These are phyloP conservation scores for Leucoraja ocellata DNA, from an alignment of 2,797 vertebrate genomes.

Conservation along the genomic window DNA sequence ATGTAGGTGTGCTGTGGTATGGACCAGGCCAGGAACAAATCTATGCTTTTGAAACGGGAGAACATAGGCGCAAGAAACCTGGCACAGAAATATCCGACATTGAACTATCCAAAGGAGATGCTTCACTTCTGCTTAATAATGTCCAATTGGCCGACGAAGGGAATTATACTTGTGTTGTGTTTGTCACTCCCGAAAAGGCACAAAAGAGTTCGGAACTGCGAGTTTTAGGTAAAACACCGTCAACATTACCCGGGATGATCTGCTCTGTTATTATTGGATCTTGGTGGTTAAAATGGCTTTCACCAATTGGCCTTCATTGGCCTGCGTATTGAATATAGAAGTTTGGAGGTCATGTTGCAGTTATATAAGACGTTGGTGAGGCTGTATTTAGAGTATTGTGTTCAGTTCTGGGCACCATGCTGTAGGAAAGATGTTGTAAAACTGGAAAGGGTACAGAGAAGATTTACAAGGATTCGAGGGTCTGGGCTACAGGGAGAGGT, in stretches of 20 bases:
- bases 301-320: no score
- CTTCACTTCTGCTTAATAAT: not conserved
- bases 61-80: not conserved
- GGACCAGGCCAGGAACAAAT: not conserved
- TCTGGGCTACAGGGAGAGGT: no score
- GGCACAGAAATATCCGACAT: not conserved
- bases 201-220: not conserved
- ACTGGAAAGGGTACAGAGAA: no score
- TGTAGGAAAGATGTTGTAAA: no score
- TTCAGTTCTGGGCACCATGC: no score
- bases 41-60: not conserved
- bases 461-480: no score
- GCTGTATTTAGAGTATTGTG: no score
- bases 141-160: not conserved
- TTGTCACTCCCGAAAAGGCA: not conserved
- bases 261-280: no score
- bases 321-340: no score
- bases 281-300: no score
- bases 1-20: not conserved
- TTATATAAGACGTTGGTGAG: no score
- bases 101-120: not conserved
- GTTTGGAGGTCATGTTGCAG: no score
- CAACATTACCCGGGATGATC: not conserved
- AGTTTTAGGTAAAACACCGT: not conserved
- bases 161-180: not conserved